phyloP scores from a whole-genome alignment of 2,888 invertebrate species.

The Molanna angustata region DNA sequence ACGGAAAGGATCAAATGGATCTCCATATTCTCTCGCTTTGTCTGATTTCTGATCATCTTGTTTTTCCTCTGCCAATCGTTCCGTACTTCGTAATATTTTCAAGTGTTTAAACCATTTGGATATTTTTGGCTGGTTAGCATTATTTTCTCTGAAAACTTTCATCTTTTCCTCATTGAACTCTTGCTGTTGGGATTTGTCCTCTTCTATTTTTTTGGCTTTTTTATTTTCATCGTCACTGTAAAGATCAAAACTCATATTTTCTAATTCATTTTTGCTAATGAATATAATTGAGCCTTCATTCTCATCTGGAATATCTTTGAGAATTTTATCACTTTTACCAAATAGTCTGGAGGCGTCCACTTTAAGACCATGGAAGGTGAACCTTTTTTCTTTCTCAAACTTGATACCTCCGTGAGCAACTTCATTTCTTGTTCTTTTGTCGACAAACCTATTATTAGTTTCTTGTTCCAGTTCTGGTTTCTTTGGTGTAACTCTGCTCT shows the following conservation, averaged over 20 bases:
- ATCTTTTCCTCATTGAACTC: slow-evolving; percentile 51
- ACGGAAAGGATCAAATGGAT: slow-evolving; percentile 58
- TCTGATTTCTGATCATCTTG: slow-evolving; percentile 42
- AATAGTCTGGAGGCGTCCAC: slow-evolving; percentile 52
- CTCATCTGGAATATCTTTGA: slow-evolving; percentile 57
- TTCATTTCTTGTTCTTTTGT: slow-evolving; percentile 22
- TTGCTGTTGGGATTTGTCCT: slow-evolving; percentile 44
- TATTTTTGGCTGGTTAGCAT: slow-evolving; percentile 51
- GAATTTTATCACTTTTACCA: slow-evolving; percentile 53
- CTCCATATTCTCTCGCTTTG: slow-evolving; percentile 49
- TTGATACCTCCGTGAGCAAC: slow-evolving; percentile 38
- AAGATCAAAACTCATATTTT: slow-evolving; percentile 59
- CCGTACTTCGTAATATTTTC: slow-evolving; percentile 52
- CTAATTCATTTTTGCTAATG: slow-evolving; percentile 63
- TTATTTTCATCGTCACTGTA: slow-evolving; percentile 51
- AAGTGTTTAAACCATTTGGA: slow-evolving; percentile 66
- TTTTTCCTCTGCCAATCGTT: slow-evolving; percentile 49
- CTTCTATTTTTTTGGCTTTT: slow-evolving; percentile 44
- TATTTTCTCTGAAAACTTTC: slow-evolving; percentile 53
- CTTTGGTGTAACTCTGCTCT: slow-evolving; percentile 38
- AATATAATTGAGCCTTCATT: slow-evolving; percentile 67
- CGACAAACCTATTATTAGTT: slow-evolving; percentile 5
- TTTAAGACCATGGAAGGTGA: slow-evolving; percentile 52
- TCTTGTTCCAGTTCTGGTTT: slow-evolving; percentile 8
- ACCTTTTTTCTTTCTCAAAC: slow-evolving; percentile 54